Percentiles rank a stretch among this genome's conserved stretches.
Conservation (phyloP, 2,888 invertebrate species). For the Eristalis intricaria region DNA sequence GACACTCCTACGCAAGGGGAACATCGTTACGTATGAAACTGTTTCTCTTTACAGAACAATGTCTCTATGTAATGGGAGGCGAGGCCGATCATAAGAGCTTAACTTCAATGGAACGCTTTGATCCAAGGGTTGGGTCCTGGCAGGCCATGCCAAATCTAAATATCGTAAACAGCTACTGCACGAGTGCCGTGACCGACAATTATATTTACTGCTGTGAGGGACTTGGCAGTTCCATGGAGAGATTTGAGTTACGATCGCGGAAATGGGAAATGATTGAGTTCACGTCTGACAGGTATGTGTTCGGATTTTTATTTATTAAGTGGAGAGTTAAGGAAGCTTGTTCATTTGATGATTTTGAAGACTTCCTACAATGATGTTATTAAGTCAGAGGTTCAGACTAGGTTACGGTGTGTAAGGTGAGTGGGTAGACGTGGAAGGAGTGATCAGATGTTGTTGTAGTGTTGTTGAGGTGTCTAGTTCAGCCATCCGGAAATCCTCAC, state of each 20-base stretch:
- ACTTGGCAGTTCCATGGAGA: constrained; percentile 76
- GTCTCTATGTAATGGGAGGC: constrained; percentile 77
- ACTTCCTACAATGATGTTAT: too few species aligned
- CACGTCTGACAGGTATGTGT: constrained; percentile 73
- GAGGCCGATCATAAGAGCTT: constrained; percentile 75
- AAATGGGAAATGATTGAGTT: constrained; percentile 76
- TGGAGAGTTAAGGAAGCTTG: neutral
- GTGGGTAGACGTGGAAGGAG: too few species aligned
- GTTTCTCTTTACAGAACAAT: constrained; percentile 67
- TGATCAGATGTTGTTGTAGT: too few species aligned
- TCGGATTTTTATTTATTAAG: too few species aligned
- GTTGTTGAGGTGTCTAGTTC: too few species aligned
- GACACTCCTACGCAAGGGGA: neutral
- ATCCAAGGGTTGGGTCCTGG: constrained; percentile 75
- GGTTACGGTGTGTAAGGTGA: too few species aligned
- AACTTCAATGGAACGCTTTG: constrained; percentile 75
- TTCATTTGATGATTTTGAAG: neutral
- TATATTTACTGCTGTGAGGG: constrained; percentile 76
- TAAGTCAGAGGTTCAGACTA: too few species aligned
- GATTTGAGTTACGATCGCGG: constrained; percentile 74
- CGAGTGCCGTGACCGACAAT: constrained; percentile 74
- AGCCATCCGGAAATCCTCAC: too few species aligned
- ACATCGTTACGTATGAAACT: neutral
- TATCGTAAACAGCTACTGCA: constrained; percentile 76
- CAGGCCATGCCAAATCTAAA: constrained; percentile 74